Conservation (phyloP, 2,113 vertebrate species). For the Serilophus lunatus region DNA sequence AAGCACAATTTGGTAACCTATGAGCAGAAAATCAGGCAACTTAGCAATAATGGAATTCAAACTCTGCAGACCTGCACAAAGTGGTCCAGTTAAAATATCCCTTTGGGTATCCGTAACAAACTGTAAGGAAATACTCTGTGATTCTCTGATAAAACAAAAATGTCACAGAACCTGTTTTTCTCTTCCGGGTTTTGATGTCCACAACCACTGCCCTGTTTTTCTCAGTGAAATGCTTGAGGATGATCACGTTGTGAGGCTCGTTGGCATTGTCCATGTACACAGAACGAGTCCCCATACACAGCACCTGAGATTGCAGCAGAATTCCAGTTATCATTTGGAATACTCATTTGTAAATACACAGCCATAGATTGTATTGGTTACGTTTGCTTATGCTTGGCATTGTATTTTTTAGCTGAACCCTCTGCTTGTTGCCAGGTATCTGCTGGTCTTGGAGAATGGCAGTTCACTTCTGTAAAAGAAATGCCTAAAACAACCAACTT, state of each 20-base stretch:
- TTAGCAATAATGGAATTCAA: neutral
- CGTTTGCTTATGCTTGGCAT: neutral
- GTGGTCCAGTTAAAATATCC: neutral
- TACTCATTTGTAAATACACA: neutral
- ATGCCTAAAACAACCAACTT: neutral
- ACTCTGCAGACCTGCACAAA: neutral
- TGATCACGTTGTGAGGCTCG: constrained; percentile 90
- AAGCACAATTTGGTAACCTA: neutral
- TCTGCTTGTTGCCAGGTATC: neutral
- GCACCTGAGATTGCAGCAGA: constrained; percentile 74
- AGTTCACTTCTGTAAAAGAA: neutral
- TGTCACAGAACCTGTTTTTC: constrained; percentile 85
- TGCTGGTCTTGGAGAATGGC: neutral
- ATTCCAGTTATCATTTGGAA: neutral
- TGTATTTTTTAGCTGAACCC: neutral
- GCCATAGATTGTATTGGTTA: neutral
- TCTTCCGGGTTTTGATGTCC: constrained; percentile 92
- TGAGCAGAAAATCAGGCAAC: neutral
- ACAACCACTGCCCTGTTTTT: constrained; percentile 95
- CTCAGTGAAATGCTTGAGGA: constrained; percentile 96
- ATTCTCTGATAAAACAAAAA: constrained; percentile 27
- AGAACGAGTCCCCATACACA: constrained; percentile 93
- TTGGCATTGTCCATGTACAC: constrained; percentile 96
- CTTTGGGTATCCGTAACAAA: neutral
- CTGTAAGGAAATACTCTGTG: neutral